Evolutionary conservation across 2,888 invertebrate species (phyloP), one percentile per base, ranked within the genome.

Genomic region (Omphaloscelis lunosa): DNA sequence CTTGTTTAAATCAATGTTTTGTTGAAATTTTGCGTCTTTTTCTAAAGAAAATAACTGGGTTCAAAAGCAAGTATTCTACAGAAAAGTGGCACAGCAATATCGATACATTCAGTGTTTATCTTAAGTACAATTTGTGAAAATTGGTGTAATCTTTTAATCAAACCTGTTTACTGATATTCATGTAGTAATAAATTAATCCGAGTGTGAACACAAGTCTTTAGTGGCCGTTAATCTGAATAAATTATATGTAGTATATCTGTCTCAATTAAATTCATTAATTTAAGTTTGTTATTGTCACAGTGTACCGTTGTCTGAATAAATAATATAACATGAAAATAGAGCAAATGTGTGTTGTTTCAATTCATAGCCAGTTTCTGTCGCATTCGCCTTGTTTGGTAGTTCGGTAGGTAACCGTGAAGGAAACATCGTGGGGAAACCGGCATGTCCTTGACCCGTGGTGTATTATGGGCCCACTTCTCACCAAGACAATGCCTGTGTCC

Each of bases 301-400:
- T 97, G 97, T 97, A 97, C 96, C 96, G 96, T 97, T 97, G 97
- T 97, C 96, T 96, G 96, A 96, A 96, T 97, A 95, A 96, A 95
- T 96, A 89, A 94, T 94, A 89, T 89, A 94, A 96, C 96, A 96
- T 95, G 95, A 95, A 95, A 96, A 95, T 96, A 96, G 95, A 95
- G 93, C 91, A 95, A 84, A 84, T 15, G 77, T 92, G 89, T 94
- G 80, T 94, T 77, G 95, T 96, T 96, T 96, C 81, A 95, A 95
- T 96, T 94, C 58, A 75, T 51, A 48, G 58, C n/a, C 53, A n/a
- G 27, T 48, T 71, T 66, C 29, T 34, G 23, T 80, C 70, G 41
- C 3, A 39, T 70, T 62, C n/a, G 27, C 48, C 34, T 72, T 56
- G 1, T 63, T 71, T 6, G 20, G 2, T 53, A 53, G 1, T n/a